phyloP scores from a whole-genome alignment of 2,888 invertebrate genomes.

The Polyommatus iphigenia region DNA sequence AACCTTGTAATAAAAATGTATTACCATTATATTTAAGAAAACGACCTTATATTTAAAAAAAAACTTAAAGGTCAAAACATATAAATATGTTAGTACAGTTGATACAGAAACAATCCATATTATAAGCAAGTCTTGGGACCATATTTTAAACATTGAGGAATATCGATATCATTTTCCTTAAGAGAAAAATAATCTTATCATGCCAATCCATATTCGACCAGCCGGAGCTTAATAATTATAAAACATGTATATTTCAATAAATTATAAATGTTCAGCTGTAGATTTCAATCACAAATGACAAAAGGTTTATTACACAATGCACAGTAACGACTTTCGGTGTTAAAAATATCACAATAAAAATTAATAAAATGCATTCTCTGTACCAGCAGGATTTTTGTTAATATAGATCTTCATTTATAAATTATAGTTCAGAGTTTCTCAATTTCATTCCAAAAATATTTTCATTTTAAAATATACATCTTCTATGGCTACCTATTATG shows the following conservation, averaged over 20 bases:
- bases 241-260: not conserved
- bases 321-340: not conserved
- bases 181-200: no score
- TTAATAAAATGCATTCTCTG: not conserved
- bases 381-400: not conserved
- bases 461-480: slow-evolving; percentile 40
- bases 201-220: not conserved
- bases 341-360: not conserved
- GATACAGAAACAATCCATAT: not conserved
- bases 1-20: not conserved
- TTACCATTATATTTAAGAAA: not conserved
- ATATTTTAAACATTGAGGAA: not conserved
- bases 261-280: not conserved
- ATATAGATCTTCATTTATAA: slow-evolving; percentile 45
- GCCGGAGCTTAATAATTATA: not conserved
- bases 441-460: slow-evolving; percentile 31
- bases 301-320: not conserved
- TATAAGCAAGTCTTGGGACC: not conserved
- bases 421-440: slow-evolving; percentile 21
- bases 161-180: not conserved
- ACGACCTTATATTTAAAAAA: not conserved
- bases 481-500: slow-evolving; percentile 56
- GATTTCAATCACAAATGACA: not conserved
- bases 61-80: not conserved
- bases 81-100: not conserved